phyloP scores from a whole-genome alignment of 2,888 invertebrate species.

The Ecliptopera silaceata region DNA sequence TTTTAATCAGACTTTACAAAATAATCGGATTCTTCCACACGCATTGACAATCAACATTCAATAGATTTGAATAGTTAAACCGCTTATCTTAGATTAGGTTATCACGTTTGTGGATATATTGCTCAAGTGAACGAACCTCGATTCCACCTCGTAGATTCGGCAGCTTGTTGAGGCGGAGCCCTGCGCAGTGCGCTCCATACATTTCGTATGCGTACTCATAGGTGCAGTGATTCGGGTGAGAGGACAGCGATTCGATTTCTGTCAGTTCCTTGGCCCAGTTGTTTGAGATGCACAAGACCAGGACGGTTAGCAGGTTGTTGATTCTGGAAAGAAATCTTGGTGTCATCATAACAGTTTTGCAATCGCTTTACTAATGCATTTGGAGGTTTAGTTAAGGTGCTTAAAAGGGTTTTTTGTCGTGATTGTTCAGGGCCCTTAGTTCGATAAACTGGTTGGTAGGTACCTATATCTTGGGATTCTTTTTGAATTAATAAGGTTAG shows the following conservation, averaged over 20 bases:
- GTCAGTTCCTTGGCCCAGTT: conserved; percentile 56
- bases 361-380: neutral
- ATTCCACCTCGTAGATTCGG: conserved; percentile 78
- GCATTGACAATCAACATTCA: conserved; percentile 29
- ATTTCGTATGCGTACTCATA: conserved; percentile 77
- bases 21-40: conserved; percentile 20
- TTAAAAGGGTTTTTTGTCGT: no score
- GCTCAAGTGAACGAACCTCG: conserved; percentile 67
- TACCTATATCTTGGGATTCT: no score
- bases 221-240: conserved; percentile 70
- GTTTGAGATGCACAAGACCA: conserved; percentile 42
- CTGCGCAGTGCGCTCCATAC: conserved; percentile 81
- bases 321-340: conserved; percentile 45
- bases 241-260: conserved; percentile 63
- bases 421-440: no score
- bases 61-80: conserved; percentile 37
- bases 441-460: no score
- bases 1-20: conserved; percentile 7
- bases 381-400: no score
- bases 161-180: conserved; percentile 70
- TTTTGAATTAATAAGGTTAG: no score
- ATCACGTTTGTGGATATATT: conserved; percentile 27
- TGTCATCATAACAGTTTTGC: neutral
- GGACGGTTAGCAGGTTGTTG: conserved; percentile 41
- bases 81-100: conserved; percentile 37